These are phyloP conservation scores for Megatriorchis doriae DNA, from an alignment of 2,113 vertebrate species.

Conservation along the genomic window DNA sequence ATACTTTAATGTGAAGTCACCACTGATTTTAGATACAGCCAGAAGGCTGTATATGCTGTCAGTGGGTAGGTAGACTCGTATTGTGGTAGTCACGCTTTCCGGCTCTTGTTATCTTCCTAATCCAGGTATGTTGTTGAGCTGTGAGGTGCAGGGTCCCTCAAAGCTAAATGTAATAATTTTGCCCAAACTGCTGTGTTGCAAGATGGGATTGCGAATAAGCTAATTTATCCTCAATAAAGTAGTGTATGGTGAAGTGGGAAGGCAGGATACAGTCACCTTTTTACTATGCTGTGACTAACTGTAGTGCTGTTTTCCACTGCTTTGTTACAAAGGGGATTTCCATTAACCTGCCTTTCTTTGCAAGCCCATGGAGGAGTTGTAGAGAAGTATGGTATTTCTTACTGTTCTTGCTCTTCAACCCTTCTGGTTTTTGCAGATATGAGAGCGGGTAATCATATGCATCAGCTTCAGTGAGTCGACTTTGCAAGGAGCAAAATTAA, in stretches of 20 bases:
- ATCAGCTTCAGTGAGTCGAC: background rate
- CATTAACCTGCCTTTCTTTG: background rate
- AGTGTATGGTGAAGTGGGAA: background rate
- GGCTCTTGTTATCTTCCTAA: background rate
- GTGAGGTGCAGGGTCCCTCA: background rate
- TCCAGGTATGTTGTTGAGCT: background rate
- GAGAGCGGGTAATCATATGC: background rate
- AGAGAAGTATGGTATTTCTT: background rate
- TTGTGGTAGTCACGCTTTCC: background rate
- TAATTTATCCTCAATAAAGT: background rate
- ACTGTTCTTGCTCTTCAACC: background rate
- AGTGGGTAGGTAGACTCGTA: background rate
- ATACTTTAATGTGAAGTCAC: background rate
- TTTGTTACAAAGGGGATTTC: background rate
- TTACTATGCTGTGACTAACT: background rate
- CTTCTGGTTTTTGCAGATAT: background rate
- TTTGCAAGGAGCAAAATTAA: background rate
- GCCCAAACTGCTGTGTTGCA: background rate
- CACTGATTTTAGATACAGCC: background rate
- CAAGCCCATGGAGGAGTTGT: background rate
- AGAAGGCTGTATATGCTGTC: background rate
- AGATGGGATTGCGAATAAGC: background rate
- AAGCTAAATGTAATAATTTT: background rate
- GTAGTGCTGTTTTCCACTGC: background rate
- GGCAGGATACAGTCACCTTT: background rate